Conservation (phyloP, 2,797 vertebrate genomes). For the Argyrosomus regius region DNA sequence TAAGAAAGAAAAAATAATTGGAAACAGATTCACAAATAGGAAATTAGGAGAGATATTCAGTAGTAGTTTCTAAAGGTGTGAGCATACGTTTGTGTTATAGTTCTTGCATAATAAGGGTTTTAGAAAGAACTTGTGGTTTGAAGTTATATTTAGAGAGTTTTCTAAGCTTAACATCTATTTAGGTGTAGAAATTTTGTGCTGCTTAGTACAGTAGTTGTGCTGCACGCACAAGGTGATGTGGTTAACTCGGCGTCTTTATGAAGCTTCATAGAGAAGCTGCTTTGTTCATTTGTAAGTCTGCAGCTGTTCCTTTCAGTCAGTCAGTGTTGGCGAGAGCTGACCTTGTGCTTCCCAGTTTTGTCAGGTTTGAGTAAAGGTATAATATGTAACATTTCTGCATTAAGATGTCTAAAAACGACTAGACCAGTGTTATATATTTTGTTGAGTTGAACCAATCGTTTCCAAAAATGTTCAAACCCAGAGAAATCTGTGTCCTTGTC, state of each 20-base stretch:
- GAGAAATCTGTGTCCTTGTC: too few species aligned
- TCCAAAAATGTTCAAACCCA: too few species aligned
- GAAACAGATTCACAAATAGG: slow-evolving; percentile 32
- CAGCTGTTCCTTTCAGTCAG: not conserved
- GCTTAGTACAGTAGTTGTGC: not conserved
- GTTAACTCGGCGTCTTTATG: not conserved
- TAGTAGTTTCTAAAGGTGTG: not conserved
- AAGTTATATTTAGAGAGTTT: not conserved
- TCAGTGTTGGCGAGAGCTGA: slow-evolving; percentile 2
- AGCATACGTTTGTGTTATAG: not conserved
- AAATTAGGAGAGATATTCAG: slow-evolving; percentile 14
- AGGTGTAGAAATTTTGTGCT: not conserved
- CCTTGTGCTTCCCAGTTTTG: slow-evolving; percentile 4
- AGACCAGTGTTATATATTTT: too few species aligned
- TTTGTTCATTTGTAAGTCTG: slow-evolving; percentile 13
- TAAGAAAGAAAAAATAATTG: slow-evolving; percentile 38
- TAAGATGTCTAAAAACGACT: too few species aligned
- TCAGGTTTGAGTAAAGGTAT: not conserved
- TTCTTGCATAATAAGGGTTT: not conserved
- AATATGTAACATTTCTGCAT: too few species aligned
- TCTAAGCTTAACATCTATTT: not conserved
- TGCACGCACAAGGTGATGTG: not conserved
- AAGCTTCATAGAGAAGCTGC: slow-evolving; percentile 1
- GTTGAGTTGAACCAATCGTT: too few species aligned
- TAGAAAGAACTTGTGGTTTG: not conserved